Evolutionary conservation across 2,797 vertebrate genomes (phyloP), one percentile per base, ranked within the genome.

Genomic region (Schizopygopsis malacanthus): DNA sequence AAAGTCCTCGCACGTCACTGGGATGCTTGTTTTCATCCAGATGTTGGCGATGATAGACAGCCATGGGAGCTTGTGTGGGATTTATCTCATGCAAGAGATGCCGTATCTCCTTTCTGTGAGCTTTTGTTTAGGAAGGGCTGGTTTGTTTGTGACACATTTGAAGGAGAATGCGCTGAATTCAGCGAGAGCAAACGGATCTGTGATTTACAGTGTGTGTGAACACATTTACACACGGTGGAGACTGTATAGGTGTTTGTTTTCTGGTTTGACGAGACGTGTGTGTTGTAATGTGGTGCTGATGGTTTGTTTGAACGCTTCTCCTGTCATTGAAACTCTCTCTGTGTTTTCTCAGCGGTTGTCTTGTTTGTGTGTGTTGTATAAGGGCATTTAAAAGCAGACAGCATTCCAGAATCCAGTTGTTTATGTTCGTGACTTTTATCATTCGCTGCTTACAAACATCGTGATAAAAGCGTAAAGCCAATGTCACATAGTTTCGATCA

Each of bases 191-290:
- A 84, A 85, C 16, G 4, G 25, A 63, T 33, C 50, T 61, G 56
- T 45, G 80, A 43, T 85, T 88, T 82, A 86, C 78, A 67, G 52
- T 10, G 28, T 13, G 47, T 85, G 75, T 87, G 84, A 80, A 89
- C 87, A 88, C 90, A 65, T 86, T 61, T 75, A 59, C 78, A 80
- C 65, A 80, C 37, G 67, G 11, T 75, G 71, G 78, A 85, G 85
- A 86, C 80, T 80, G 82, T 33, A 28, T n/a, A 22, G 83, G 7
- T 15, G 73, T 80, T 88, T 84, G 56, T 81, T 61, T 76, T 91
- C 91, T 65, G 0, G 25, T 75, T 90, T 81, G 86, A 6, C 2
- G 25, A 6, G 25, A 65, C 6, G 61, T 81, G 37, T 67, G 47
- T n/a, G 37, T 41, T 82, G 69, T 54, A 54, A 28, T 33, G 59